Conservation (phyloP, 1,140 invertebrate genomes). For the Magallana angulata region DNA sequence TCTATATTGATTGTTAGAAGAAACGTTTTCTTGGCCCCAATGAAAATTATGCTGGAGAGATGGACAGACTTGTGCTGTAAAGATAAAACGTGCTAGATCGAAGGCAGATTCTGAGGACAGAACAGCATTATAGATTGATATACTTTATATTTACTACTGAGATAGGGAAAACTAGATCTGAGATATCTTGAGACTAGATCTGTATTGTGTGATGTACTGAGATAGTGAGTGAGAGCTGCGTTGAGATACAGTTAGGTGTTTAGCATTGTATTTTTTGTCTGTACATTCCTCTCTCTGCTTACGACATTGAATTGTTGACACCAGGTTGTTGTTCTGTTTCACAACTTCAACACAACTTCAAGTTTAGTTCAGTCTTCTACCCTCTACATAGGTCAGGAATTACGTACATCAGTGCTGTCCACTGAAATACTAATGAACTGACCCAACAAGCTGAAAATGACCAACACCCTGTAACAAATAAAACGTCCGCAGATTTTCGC, state of each 20-base stretch:
- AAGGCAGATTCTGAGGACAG: no score
- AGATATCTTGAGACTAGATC: conserved; percentile 20
- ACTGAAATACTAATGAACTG: no score
- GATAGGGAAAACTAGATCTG: not conserved
- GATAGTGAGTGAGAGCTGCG: not conserved
- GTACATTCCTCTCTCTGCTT: conserved; percentile 10
- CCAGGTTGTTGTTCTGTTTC: not conserved
- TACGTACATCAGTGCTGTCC: no score
- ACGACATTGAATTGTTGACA: not conserved
- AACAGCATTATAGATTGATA: not conserved
- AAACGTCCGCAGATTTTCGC: not conserved
- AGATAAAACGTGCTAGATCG: not conserved
- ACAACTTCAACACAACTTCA: no score
- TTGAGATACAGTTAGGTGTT: not conserved
- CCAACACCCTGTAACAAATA: not conserved
- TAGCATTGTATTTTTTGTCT: not conserved
- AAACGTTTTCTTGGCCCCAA: no score
- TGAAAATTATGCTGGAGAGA: no score
- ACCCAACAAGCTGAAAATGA: no score
- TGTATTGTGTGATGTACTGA: not conserved
- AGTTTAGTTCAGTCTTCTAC: no score
- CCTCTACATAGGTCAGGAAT: no score
- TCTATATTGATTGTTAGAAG: no score
- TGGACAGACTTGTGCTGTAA: no score
- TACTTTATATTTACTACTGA: not conserved